phyloP scores from a whole-genome alignment of 2,888 invertebrate species.

The Amblyjoppa fuscipennis region DNA sequence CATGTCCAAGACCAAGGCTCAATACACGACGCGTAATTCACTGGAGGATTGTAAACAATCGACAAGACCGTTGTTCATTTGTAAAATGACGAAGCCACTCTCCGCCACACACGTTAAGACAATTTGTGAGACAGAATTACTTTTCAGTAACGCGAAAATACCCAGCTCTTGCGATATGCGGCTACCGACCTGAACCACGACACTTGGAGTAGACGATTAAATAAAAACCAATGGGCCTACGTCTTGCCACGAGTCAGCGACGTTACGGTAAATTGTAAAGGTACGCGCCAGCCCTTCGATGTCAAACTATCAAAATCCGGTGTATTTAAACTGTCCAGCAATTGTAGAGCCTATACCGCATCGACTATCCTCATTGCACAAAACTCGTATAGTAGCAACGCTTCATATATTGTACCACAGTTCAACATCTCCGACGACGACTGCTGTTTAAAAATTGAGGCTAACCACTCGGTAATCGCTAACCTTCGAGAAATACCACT shows the following conservation, averaged over 20 bases:
- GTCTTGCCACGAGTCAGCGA: slow-evolving; percentile 8
- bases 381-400: neutral
- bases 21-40: slow-evolving; percentile 19
- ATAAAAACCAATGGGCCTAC: slow-evolving; percentile 10
- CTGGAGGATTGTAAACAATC: slow-evolving; percentile 28
- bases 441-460: neutral
- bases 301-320: slow-evolving; percentile 5
- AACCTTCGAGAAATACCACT: slow-evolving; percentile 15
- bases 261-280: slow-evolving; percentile 13
- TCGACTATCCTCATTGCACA: neutral
- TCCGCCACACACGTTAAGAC: neutral
- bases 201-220: neutral
- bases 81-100: neutral
- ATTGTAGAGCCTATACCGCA: slow-evolving; percentile 3
- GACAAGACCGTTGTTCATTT: neutral
- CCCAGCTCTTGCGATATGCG: slow-evolving; percentile 15
- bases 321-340: neutral
- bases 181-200: slow-evolving; percentile 3
- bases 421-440: slow-evolving; percentile 10
- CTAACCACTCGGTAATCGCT: neutral
- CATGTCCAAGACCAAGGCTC: slow-evolving; percentile 25
- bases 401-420: neutral
- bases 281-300: slow-evolving; percentile 5
- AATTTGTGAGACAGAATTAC: slow-evolving; percentile 8
- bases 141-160: neutral